Evolutionary conservation across 2,113 vertebrate genomes (phyloP), one percentile per base, ranked within the genome.

Genomic region (Myotis lucifugus): DNA sequence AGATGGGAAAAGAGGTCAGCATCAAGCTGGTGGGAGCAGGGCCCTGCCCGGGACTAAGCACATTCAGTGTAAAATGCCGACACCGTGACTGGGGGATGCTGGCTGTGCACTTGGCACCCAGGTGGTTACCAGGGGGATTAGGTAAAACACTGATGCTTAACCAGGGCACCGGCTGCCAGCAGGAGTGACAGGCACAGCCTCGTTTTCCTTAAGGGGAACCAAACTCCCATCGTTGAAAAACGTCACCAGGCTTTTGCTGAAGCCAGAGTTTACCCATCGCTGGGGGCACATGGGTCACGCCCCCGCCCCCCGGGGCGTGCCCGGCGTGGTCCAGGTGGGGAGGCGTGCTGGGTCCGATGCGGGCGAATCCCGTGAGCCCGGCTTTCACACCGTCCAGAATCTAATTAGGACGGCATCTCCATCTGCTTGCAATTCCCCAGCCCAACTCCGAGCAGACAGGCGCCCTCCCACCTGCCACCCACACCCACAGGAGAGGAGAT

Each of bases 191-290:
- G 42, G 21, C 48, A 50, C 15, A 56, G 8, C 40, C 52, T n/a
- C 34, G 29, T 69, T 64, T 85, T 83, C 13, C 56, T 37, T 37
- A 34, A 46, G 37, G 37, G 37, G 42, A 88, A 48, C 9, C 25
- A 14, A 69, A 19, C 19, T 27, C 32, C 37, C 40, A 11, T 8
- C 11, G 67, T 11, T 42, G 32, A 32, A 87, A 90, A 76, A 3
- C 0, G 2, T 19, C 54, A 19, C 29, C 29, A 7, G 48, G 73
- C 32, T 56, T 83, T 42, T 21, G 5, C 17, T 0, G 11, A 34
- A 46, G 27, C 42, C 9, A 3, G 23, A 6, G 29, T 18, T 52
- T 34, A 5, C 19, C n/a, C 32, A 0, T 2, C 1, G 0, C 42
- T 3, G 40, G 11, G 46, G 19, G 17, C 8, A 1, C 2, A 14